Evolutionary conservation across 64 coral and sea anemone species (phyloP), one percentile per base, ranked within the genome.

Genomic region (Astreopora myriophthalma): DNA sequence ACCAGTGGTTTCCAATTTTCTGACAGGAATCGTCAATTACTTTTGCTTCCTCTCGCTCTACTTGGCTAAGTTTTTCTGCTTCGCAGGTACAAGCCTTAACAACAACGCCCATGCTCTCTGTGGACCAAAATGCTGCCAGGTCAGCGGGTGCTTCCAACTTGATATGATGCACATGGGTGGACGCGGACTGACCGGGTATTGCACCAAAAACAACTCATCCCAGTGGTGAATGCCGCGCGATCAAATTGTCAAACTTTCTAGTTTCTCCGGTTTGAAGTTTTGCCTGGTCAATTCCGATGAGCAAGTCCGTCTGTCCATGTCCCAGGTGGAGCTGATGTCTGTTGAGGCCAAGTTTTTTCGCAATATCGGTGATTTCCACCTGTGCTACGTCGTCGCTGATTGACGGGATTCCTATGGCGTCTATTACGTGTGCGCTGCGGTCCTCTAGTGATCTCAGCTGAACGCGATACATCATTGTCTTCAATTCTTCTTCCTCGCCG

Each of bases 251-350:
- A 28, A 12, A 6, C 17, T 88, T 7, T 31, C 44, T 46, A 2
- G 86, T 88, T 74, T 88, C 40, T 74, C 86, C 86, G 6, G 48
- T 88, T 12, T 88, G 86, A 22, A 88, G 16, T 19, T 46, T 49
- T n/a, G 68, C 64, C 22, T 88, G 37, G 30, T 88, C 86, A 52
- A 75, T 88, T 5, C 92, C 92, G 12, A 89, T 94, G 3, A 94
- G 77, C 17, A 89, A 8, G 39, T 88, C 67, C 3, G 75, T 61
- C 2, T 1, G 46, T 8, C 92, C 86, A 28, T 61, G 74, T 25
- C 33, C 67, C 0, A 85, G 48, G 5, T 78, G 25, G 23, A 89
- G 12, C 5, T 8, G 38, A 17, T 94, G 70, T 17, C 64, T 86
- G 8, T 30, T 24, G 1, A 94, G 10, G 3, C 71, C 79, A 27